phyloP scores from a whole-genome alignment of 2,888 invertebrate species.

The Nemotelus nigrinus region DNA sequence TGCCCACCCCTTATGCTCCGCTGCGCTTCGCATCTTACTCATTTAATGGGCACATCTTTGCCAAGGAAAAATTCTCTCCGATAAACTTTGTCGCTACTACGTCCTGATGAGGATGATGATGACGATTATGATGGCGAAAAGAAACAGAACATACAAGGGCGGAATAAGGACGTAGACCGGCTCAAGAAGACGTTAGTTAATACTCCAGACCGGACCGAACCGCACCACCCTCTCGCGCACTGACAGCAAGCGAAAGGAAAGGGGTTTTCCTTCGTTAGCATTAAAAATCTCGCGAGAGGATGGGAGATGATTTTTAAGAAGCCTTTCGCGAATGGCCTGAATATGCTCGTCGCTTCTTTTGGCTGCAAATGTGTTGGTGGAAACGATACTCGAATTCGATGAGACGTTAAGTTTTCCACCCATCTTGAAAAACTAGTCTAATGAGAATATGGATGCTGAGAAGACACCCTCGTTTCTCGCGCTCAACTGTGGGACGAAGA shows the following conservation, averaged over 20 bases:
- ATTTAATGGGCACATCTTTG: slow-evolving; percentile 18
- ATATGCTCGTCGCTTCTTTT: background rate
- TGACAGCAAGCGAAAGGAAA: slow-evolving; percentile 12
- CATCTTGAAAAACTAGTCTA: slow-evolving; percentile 10
- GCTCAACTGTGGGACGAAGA: background rate
- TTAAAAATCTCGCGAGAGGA: slow-evolving; percentile 6
- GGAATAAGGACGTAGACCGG: background rate
- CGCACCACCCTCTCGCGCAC: background rate
- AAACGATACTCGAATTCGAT: slow-evolving; percentile 1
- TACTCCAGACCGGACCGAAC: background rate
- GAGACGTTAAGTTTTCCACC: slow-evolving; percentile 17
- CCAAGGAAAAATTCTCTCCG: slow-evolving; percentile 28
- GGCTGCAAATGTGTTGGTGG: slow-evolving; percentile 20
- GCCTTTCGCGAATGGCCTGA: slow-evolving; percentile 16
- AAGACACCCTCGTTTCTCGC: background rate
- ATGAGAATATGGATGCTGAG: slow-evolving; percentile 26
- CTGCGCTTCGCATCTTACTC: slow-evolving; percentile 19
- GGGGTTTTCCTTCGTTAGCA: slow-evolving; percentile 21
- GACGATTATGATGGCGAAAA: slow-evolving; percentile 42
- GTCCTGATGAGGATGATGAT: slow-evolving; percentile 21
- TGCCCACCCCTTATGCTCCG: background rate
- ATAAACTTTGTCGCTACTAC: slow-evolving; percentile 15
- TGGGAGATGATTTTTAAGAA: slow-evolving; percentile 24
- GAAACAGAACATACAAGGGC: background rate
- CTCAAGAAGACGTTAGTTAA: slow-evolving; percentile 25